Base-by-base conservation (phyloP, 2,888 invertebrate genomes). In the Andrena trimmerana region DNA sequence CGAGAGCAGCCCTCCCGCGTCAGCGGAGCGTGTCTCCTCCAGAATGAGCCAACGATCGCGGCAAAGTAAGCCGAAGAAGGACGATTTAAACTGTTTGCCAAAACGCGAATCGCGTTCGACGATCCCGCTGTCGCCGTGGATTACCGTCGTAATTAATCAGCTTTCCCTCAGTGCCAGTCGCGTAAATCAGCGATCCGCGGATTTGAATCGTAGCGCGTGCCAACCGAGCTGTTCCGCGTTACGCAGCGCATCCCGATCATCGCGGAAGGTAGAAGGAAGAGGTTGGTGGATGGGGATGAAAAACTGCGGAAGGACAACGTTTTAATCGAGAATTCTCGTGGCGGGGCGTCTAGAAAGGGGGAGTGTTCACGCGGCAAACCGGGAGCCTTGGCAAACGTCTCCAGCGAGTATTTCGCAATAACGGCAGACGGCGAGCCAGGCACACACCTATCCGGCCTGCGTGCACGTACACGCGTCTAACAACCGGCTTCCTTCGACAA, bases 401-500 rank as follows among this genome's bases (percentile, higher is more conserved):
- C 84, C 78, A 68, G 71, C 74, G 72, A 74, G 85, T 78, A 78
- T 85, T 76, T 78, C 80, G 85, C 71, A 85, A 84, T 84, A 82
- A 80, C 68, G 73, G 69, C 24, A 76, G 70, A 70, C 81, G 59
- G 36, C 63, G 69, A 65, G 72, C 20, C 72, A 10, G 75, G 62
- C 78, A 50, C 81, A 69, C 71, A 42, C 33, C 31, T 63, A 73
- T 65, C 70, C 48, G 10, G 16, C 59, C 50, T 10, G 13, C 31
- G 59, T 66, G 60, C 59, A 68, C 73, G 68, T 72, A 75, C 68
- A 72, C 68, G 42, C 33, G 69, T 20, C 70, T 74, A 75, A 86
- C 83, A 81, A 76, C 84, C 82, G 72, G 71, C 79, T 85, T 76
- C 85, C 86, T 89, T 87, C 86, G 89, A 88, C 87, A 89, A 90